Base-by-base conservation (phyloP, 2,888 invertebrate genomes). In the Macaria liturata region DNA sequence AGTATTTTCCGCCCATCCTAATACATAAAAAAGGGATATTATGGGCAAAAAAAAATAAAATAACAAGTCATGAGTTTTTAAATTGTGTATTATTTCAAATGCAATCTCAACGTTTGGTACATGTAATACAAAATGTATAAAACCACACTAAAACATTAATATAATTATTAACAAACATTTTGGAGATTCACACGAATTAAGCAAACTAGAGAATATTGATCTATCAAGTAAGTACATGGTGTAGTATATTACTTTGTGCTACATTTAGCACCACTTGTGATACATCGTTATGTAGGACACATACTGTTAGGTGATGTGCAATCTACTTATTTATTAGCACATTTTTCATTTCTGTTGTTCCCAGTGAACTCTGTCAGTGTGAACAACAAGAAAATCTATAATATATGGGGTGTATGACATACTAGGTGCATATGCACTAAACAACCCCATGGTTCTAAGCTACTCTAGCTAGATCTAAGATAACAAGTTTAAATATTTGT, bases 21-120 rank as follows among this genome's bases (percentile, higher is more conserved):
- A 37, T 37, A 37, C 7, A 1, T 20, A 37, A 37, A 37, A 3
- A 37, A 37, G 7, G 34, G 34, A 37, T 4, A 6, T 37, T 6
- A 37, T n/a, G 49, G 52, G 53, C 42, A 44, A 42, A 54, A 49
- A 56, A 77, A 78, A 80, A 76, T 76, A 80, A 80, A 79, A 72
- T 47, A 70, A 65, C 74, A n/a, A 61, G 48, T 59, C 30, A 32
- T 71, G 62, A 67, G 70, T 80, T 85, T 85, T 85, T 80, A 78
- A 20, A 79, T 76, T 83, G 77, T 88, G 86, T 88, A 81, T 85
- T 81, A 64, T 62, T 82, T 87, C 84, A 88, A 90, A 91, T 88
- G 88, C 88, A 91, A 88, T 88, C 88, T 90, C 88, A 88, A 88
- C 83, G 81, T 87, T 90, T 84, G 82, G 83, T 89, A 91, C 88